Percentiles rank a stretch among this genome's conserved stretches.
Evolutionary conservation across 2,797 vertebrate genomes (phyloP).

Genomic region (Coregonus suidteri): DNA sequence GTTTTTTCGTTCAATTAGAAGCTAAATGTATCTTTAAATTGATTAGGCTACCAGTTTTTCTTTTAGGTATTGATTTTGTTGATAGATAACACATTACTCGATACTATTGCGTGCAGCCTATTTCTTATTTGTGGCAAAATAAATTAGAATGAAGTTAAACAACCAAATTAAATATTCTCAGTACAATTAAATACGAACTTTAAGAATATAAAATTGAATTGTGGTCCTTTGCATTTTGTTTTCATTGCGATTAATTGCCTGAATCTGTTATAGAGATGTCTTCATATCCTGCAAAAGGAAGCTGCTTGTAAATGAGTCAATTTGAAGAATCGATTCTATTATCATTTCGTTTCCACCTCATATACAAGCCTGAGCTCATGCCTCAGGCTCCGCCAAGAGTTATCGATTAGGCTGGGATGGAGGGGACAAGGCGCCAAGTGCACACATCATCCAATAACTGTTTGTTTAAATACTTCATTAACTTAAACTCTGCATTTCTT

Average conservation of each 20-base stretch:
- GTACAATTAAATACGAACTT: neutral
- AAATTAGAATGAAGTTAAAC: neutral
- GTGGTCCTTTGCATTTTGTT: constrained; percentile 23
- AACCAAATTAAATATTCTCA: neutral
- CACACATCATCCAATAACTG: constrained; percentile 61
- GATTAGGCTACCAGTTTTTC: constrained; percentile 34
- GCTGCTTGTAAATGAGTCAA: constrained; percentile 68
- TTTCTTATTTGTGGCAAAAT: too few species aligned
- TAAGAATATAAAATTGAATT: neutral
- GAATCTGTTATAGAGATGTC: constrained; percentile 20
- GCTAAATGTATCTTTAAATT: constrained; percentile 23
- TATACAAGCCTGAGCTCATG: constrained; percentile 65
- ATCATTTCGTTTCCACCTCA: constrained; percentile 67
- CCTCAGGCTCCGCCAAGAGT: constrained; percentile 33
- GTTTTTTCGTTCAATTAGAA: neutral
- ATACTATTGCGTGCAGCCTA: neutral
- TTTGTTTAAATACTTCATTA: constrained; percentile 60
- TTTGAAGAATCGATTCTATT: constrained; percentile 66
- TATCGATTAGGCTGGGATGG: constrained; percentile 65
- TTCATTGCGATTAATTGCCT: constrained; percentile 28
- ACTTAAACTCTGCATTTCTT: constrained; percentile 24
- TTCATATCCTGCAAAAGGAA: constrained; percentile 44
- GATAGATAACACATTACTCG: neutral
- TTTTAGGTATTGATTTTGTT: neutral
- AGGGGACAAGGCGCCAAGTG: constrained; percentile 53